phyloP scores from a whole-genome alignment of 2,888 invertebrate genomes.

The Gymnocheta viridis region DNA sequence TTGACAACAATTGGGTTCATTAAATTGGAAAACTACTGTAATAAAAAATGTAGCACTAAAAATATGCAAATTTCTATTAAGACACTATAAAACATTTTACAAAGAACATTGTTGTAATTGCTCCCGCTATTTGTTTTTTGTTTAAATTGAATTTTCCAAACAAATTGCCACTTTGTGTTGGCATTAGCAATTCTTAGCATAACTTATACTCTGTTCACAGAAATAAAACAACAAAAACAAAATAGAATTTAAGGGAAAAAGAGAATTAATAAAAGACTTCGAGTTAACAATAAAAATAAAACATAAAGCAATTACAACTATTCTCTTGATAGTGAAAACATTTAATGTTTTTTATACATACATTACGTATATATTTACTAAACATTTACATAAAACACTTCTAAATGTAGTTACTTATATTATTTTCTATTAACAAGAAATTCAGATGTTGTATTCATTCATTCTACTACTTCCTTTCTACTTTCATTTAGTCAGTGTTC shows the following conservation, averaged over 20 bases:
- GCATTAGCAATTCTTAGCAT: conserved; percentile 68
- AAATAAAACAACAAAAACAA: conserved; percentile 33
- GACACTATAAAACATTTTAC: conserved; percentile 27
- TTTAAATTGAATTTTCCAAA: conserved; percentile 71
- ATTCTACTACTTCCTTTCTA: conserved; percentile 21
- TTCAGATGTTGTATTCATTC: conserved; percentile 37
- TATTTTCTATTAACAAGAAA: conserved; percentile 9
- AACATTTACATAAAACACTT: too few relatives aligned
- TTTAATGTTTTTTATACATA: conserved; percentile 51
- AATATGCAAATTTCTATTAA: conserved; percentile 38
- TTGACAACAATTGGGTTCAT: too few relatives aligned
- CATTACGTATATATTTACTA: too few relatives aligned
- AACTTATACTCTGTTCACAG: conserved; percentile 60
- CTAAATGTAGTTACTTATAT: neutral
- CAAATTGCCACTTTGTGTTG: conserved; percentile 72
- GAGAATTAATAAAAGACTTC: conserved; percentile 2
- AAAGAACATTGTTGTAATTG: conserved; percentile 19
- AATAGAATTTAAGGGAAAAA: conserved; percentile 1
- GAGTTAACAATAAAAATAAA: conserved; percentile 53
- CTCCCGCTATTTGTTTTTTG: conserved; percentile 37
- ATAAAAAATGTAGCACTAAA: neutral
- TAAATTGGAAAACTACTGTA: too few relatives aligned
- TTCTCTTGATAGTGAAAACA: conserved; percentile 65
- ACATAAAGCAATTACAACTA: conserved; percentile 68
- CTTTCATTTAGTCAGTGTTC: conserved; percentile 27